Evolutionary conservation across 1,140 invertebrate genomes (phyloP).

Genomic region (Heliconius himera): DNA sequence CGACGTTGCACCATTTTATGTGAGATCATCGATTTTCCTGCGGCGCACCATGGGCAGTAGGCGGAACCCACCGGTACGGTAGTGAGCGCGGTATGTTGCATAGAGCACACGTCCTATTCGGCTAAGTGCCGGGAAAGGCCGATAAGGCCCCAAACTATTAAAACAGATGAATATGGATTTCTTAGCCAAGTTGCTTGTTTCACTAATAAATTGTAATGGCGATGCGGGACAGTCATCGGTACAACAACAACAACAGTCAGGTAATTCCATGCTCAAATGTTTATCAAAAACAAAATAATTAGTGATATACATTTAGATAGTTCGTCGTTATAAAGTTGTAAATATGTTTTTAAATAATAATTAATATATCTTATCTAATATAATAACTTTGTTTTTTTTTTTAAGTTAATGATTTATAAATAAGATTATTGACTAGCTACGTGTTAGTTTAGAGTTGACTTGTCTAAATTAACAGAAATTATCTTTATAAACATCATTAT

Average conservation of each 20-base stretch:
- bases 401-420: not conserved
- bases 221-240: conserved; percentile 14
- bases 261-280: not conserved
- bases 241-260: not conserved
- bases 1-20: conserved; percentile 39
- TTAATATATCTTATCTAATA: not conserved
- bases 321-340: not conserved
- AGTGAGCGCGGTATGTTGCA: conserved; percentile 40
- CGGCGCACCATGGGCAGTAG: conserved; percentile 38
- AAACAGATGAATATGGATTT: conserved; percentile 29
- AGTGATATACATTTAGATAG: not conserved
- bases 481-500: not conserved
- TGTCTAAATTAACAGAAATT: not conserved
- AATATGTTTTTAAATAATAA: not conserved
- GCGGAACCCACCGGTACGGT: conserved; percentile 22
- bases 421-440: not conserved
- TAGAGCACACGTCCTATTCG: conserved; percentile 32
- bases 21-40: conserved; percentile 49
- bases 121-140: conserved; percentile 19
- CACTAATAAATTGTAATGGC: conserved; percentile 31
- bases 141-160: not conserved
- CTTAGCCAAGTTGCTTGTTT: conserved; percentile 28
- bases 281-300: conserved; percentile 1
- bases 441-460: not conserved
- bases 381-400: not conserved